Percentiles rank a stretch among this genome's conserved stretches.
phyloP scores from a whole-genome alignment of 2,888 invertebrate genomes.

The Apoda limacodes region DNA sequence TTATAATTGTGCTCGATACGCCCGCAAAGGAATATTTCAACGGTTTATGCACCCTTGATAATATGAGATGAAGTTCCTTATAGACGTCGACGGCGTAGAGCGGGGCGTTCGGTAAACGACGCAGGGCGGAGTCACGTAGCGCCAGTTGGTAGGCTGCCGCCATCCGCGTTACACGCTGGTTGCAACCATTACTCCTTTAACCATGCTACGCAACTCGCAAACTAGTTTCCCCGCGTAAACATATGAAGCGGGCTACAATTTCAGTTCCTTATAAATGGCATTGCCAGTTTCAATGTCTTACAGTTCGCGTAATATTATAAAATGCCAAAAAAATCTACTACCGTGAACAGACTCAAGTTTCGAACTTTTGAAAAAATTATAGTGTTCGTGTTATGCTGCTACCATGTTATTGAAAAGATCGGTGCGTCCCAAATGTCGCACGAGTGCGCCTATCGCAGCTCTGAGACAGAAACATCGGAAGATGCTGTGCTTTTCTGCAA shows the following conservation, averaged over 20 bases:
- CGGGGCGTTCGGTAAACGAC: conserved; percentile 34
- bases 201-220: conserved; percentile 59
- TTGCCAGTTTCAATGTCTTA: conserved; percentile 48
- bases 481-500: conserved; percentile 74
- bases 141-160: conserved; percentile 66
- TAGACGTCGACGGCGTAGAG: conserved; percentile 43
- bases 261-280: conserved; percentile 58
- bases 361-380: conserved; percentile 62
- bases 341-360: conserved; percentile 54
- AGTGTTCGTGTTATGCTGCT: conserved; percentile 65
- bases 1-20: conserved; percentile 39
- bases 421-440: conserved; percentile 68
- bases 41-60: conserved; percentile 64
- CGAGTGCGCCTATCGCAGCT: conserved; percentile 78
- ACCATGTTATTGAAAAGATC: conserved; percentile 50
- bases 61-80: conserved; percentile 63
- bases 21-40: conserved; percentile 55
- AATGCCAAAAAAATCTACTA: conserved; percentile 61
- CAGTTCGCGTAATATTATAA: conserved; percentile 40
- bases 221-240: conserved; percentile 53
- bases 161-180: conserved; percentile 41
- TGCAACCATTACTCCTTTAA: conserved; percentile 28
- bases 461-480: conserved; percentile 66
- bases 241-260: conserved; percentile 57
- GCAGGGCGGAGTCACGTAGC: conserved; percentile 62